Conservation (phyloP, 2,113 vertebrate species). For the Tichodroma muraria region DNA sequence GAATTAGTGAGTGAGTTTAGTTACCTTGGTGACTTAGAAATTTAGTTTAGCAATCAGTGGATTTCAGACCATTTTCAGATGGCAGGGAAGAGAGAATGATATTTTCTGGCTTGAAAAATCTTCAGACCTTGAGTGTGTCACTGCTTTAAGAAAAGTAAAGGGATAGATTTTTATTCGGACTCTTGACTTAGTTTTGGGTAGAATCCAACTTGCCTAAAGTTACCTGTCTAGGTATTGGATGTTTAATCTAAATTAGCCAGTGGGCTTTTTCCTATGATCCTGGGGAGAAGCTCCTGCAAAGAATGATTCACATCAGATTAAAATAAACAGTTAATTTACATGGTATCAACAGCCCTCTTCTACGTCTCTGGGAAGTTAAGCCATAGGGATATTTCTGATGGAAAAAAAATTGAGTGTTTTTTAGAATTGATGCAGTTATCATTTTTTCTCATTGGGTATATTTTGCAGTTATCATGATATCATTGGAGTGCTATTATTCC, state of each 20-base stretch:
- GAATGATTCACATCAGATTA: neutral
- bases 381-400: neutral
- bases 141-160: neutral
- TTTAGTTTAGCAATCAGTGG: neutral
- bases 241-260: neutral
- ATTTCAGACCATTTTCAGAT: neutral
- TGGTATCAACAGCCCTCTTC: neutral
- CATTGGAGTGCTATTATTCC: neutral
- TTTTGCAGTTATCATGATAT: no score
- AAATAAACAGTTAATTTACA: neutral
- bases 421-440: neutral
- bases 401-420: neutral
- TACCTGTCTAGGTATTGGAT: neutral
- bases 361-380: neutral
- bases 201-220: neutral
- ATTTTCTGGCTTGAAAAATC: neutral
- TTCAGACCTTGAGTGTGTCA: neutral
- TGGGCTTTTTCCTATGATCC: neutral
- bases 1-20: neutral
- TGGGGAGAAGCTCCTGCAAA: neutral
- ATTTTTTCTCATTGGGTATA: no score
- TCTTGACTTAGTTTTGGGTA: neutral
- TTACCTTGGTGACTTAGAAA: neutral
- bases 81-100: neutral
- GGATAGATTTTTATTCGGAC: neutral